Conservation (phyloP, 2,888 invertebrate genomes). For the Platerodrilus igneus region DNA sequence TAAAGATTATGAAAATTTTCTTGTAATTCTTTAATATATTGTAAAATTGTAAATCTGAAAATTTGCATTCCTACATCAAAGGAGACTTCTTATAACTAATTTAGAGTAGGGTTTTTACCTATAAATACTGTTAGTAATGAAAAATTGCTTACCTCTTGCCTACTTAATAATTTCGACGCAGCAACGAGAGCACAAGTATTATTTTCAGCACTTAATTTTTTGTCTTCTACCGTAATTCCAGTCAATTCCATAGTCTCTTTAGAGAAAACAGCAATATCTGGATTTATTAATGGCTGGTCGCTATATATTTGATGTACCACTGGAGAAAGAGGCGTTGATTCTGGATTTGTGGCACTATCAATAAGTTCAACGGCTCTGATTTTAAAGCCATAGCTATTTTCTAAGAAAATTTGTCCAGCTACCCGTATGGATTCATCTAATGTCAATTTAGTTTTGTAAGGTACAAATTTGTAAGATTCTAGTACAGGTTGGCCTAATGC, state of each 20-base stretch:
- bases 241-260: slow-evolving; percentile 51
- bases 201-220: slow-evolving; percentile 49
- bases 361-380: slow-evolving; percentile 54
- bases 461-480: slow-evolving; percentile 70
- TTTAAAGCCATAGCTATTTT: slow-evolving; percentile 62
- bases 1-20: no score
- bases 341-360: slow-evolving; percentile 34
- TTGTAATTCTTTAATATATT: no score
- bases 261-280: slow-evolving; percentile 58
- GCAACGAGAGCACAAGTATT: slow-evolving; percentile 34
- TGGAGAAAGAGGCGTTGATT: slow-evolving; percentile 52
- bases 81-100: not conserved
- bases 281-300: slow-evolving; percentile 65
- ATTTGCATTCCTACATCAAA: slow-evolving; percentile 15
- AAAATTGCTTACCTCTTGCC: slow-evolving; percentile 49
- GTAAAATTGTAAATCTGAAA: no score
- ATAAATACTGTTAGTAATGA: not conserved
- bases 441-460: slow-evolving; percentile 49
- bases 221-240: slow-evolving; percentile 58
- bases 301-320: slow-evolving; percentile 57
- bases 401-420: slow-evolving; percentile 66
- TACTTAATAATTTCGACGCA: slow-evolving; percentile 47
- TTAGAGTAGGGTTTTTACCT: not conserved
- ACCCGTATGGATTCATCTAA: slow-evolving; percentile 50
- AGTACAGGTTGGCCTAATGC: slow-evolving; percentile 70